Evolutionary conservation across 2,113 vertebrate genomes (phyloP).

Genomic region (Vulpes ferrilata): DNA sequence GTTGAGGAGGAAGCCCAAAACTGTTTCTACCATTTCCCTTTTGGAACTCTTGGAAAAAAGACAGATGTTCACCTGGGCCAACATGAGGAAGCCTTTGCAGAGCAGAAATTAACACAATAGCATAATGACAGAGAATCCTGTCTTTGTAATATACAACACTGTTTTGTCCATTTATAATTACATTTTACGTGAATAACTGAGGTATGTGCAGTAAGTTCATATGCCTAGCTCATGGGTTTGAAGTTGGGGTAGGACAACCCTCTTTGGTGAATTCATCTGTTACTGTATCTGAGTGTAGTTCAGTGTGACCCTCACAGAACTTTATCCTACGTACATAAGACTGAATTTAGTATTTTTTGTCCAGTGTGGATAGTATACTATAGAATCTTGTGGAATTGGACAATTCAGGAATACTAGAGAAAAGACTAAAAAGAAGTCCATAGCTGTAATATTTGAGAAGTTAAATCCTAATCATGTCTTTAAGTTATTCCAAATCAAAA

Average conservation of each 20-base stretch:
- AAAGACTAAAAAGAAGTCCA: not conserved
- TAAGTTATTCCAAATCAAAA: constrained; percentile 13
- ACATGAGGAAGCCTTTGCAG: not conserved
- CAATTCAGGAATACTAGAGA: not conserved
- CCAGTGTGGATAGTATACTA: not conserved
- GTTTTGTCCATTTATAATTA: not conserved
- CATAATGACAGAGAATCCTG: not conserved
- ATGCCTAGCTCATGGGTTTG: not conserved
- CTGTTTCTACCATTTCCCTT: not conserved
- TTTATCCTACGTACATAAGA: not conserved
- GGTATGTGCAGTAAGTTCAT: not conserved
- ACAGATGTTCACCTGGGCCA: not conserved
- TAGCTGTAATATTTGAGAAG: not conserved
- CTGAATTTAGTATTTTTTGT: constrained; percentile 24
- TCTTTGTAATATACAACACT: not conserved
- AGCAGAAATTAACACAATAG: not conserved
- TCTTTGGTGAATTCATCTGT: not conserved
- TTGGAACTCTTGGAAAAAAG: not conserved
- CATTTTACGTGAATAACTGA: not conserved
- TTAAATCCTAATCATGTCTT: not conserved
- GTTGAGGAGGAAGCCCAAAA: not conserved
- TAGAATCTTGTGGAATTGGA: not conserved
- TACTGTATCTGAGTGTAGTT: not conserved
- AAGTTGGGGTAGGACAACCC: not conserved
- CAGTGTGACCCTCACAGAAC: not conserved